Conservation (phyloP, 2,888 invertebrate genomes). For the Xiphydria camelus region DNA sequence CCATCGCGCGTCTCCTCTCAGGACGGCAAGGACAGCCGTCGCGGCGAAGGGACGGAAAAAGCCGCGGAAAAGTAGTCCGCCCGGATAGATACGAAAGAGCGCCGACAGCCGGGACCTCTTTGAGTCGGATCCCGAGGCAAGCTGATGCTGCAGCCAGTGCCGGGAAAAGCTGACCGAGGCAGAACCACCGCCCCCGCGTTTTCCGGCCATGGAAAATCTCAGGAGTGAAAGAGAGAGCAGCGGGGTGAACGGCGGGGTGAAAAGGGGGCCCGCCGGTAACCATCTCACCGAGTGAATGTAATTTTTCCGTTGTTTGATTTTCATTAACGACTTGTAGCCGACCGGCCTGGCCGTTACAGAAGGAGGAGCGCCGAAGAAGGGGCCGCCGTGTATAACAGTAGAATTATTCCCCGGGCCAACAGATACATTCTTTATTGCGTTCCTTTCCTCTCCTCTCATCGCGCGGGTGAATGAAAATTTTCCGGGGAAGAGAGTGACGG, state of each 20-base stretch:
- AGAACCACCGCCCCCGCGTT: constrained; percentile 34
- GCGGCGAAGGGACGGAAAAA: constrained; percentile 14
- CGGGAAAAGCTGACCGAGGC: constrained; percentile 50
- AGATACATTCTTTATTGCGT: constrained; percentile 38
- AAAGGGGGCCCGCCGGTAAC: constrained; percentile 32
- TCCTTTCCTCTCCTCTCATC: constrained; percentile 14
- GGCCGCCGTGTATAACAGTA: no score
- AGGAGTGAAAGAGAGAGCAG: constrained; percentile 17
- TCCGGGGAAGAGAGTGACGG: no score
- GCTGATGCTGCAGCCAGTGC: constrained; percentile 42
- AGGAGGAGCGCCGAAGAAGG: no score
- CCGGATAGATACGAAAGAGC: no score
- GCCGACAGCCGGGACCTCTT: no score
- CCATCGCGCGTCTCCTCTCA: background rate
- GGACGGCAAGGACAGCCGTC: background rate
- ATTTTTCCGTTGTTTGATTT: constrained; percentile 58
- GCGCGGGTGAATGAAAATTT: no score
- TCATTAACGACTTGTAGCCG: constrained; percentile 54
- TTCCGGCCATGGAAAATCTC: constrained; percentile 37
- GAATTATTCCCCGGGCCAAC: constrained; percentile 40
- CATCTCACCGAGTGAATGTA: constrained; percentile 51
- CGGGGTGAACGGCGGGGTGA: constrained; percentile 25
- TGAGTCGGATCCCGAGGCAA: constrained; percentile 17
- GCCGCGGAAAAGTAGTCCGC: constrained; percentile 29
- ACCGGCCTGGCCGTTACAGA: constrained; percentile 4